Conservation (phyloP, 2,113 vertebrate species). For the Tauraco erythrolophus region DNA sequence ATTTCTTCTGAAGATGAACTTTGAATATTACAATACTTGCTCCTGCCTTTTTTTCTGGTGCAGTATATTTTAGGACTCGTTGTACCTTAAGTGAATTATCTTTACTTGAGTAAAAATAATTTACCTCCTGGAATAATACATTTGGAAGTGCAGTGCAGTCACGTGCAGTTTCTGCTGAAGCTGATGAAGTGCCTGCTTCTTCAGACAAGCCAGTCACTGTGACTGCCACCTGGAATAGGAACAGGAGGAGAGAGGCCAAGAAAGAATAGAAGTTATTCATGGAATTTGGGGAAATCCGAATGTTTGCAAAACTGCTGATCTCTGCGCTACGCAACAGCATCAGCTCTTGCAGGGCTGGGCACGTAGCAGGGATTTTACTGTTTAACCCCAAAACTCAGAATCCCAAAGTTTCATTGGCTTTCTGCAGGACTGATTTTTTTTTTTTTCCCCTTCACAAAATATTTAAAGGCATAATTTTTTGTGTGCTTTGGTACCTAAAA, state of each 20-base stretch:
- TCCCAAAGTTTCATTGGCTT: background rate
- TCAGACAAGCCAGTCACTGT: slow-evolving; percentile 18
- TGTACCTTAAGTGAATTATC: slow-evolving; percentile 39
- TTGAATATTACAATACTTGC: background rate
- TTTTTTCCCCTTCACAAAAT: background rate
- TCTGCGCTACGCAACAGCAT: background rate
- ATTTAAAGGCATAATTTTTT: background rate
- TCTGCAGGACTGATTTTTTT: background rate
- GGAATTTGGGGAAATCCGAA: background rate
- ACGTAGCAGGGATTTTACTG: background rate
- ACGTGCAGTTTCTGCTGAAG: slow-evolving; percentile 24
- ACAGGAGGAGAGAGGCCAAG: background rate
- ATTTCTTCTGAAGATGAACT: background rate
- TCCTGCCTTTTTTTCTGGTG: background rate
- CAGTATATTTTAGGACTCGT: slow-evolving; percentile 24
- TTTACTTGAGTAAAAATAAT: slow-evolving; percentile 40
- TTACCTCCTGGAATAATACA: slow-evolving; percentile 31
- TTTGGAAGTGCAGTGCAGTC: slow-evolving; percentile 15
- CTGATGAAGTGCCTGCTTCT: slow-evolving; percentile 47
- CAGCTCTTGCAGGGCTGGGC: background rate
- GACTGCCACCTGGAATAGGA: slow-evolving; percentile 32
- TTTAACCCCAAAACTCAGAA: background rate
- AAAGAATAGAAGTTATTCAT: background rate
- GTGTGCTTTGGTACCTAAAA: background rate
- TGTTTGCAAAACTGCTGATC: background rate